Percentiles rank a stretch among this genome's conserved stretches.
Evolutionary conservation across 2,113 vertebrate genomes (phyloP).

Genomic region (Orcinus orca): DNA sequence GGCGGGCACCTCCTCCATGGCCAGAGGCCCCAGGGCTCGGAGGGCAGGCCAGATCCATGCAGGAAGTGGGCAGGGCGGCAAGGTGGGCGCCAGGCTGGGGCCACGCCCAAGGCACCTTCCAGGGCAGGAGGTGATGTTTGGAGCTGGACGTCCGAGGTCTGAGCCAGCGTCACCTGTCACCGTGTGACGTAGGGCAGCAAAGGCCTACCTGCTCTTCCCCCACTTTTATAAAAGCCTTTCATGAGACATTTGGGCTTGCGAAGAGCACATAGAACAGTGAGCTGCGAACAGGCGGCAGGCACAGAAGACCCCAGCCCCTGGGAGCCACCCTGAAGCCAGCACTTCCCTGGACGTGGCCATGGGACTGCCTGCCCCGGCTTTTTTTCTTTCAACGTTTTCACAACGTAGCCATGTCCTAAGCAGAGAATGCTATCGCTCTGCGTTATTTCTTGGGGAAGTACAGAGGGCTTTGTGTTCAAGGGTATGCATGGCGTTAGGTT

Average conservation of each 20-base stretch:
- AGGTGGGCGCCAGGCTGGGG: not conserved
- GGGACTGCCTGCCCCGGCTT: accelerated
- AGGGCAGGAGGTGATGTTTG: not conserved
- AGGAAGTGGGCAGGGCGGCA: not conserved
- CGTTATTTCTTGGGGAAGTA: accelerated
- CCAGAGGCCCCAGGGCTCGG: not conserved
- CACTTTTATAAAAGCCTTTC: accelerated
- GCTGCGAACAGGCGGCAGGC: not conserved
- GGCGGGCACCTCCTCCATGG: not conserved
- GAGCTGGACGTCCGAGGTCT: too few species aligned
- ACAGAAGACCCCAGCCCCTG: accelerated
- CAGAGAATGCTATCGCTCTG: not conserved
- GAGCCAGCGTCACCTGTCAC: not conserved
- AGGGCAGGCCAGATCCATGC: not conserved
- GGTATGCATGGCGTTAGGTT: accelerated
- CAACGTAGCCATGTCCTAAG: accelerated
- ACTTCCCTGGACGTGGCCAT: accelerated
- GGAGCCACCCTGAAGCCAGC: not conserved
- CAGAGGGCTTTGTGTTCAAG: not conserved
- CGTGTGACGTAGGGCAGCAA: accelerated
- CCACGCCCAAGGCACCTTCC: accelerated
- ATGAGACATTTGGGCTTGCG: not conserved
- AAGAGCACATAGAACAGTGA: not conserved
- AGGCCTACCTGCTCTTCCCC: not conserved
- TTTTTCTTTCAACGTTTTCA: not conserved